Percentiles rank a stretch among this genome's conserved stretches.
These are phyloP conservation scores for Miltochrista miniata DNA, from an alignment of 2,888 invertebrate species.

Conservation along the genomic window DNA sequence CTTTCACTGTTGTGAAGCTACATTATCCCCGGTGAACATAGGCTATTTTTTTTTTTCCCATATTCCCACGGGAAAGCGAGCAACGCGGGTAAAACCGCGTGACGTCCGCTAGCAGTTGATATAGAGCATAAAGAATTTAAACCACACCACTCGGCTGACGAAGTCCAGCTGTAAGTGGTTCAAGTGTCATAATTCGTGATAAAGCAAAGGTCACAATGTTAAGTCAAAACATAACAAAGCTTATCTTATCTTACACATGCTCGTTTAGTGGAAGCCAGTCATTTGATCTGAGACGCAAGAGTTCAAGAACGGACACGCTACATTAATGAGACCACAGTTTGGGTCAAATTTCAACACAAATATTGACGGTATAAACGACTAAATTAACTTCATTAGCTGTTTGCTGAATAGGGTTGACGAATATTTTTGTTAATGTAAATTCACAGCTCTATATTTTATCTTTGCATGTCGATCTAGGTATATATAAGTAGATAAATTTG, in stretches of 20 bases:
- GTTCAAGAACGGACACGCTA: slow-evolving; percentile 37
- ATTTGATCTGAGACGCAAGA: slow-evolving; percentile 53
- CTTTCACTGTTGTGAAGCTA: no score
- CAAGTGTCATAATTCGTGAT: slow-evolving; percentile 58
- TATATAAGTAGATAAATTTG: no score
- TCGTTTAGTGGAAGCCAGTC: slow-evolving; percentile 61
- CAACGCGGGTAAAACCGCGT: no score
- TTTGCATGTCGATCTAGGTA: no score
- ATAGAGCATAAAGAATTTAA: background rate
- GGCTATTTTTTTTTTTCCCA: no score
- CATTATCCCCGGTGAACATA: no score
- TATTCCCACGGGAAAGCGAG: no score
- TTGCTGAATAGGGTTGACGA: slow-evolving; percentile 12
- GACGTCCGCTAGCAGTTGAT: no score
- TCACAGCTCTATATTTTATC: no score
- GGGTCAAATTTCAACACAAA: slow-evolving; percentile 45
- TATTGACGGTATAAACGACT: slow-evolving; percentile 28
- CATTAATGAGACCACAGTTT: slow-evolving; percentile 40
- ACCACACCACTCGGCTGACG: slow-evolving; percentile 3
- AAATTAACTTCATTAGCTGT: slow-evolving; percentile 19
- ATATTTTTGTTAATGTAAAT: background rate
- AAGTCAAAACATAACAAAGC: slow-evolving; percentile 58
- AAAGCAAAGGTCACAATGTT: slow-evolving; percentile 53
- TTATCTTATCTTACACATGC: slow-evolving; percentile 62
- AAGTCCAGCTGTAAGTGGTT: slow-evolving; percentile 50